A percentile compares a stretch with the other conserved stretches of the same genome.
Conservation (phyloP, 1,140 invertebrate genomes). For the Globodera ellingtonae region DNA sequence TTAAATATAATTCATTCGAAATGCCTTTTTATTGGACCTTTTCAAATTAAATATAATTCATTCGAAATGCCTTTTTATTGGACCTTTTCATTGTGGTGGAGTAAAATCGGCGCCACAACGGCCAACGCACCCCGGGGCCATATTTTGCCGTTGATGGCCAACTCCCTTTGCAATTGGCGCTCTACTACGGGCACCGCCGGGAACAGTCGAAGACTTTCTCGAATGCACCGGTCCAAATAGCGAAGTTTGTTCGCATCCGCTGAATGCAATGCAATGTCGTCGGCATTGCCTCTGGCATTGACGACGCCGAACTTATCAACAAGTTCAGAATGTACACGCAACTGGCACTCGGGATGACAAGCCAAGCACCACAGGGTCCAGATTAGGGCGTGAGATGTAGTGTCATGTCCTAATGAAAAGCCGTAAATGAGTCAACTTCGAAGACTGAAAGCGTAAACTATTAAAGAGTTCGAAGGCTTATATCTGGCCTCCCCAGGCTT, state of each 20-base stretch:
- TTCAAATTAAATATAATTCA: neutral
- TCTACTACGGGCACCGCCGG: conserved; percentile 65
- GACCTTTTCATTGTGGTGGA: conserved; percentile 75
- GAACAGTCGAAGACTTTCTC: neutral
- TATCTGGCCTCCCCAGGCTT: too few relatives aligned
- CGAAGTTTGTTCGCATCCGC: neutral
- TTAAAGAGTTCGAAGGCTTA: too few relatives aligned
- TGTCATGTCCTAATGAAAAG: conserved; percentile 44
- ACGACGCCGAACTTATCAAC: conserved; percentile 32
- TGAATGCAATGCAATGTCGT: neutral
- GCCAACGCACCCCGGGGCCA: conserved; percentile 74
- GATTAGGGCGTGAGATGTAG: conserved; percentile 38
- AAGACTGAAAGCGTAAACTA: too few relatives aligned
- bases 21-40: neutral
- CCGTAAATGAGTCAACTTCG: neutral
- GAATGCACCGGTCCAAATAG: conserved; percentile 11
- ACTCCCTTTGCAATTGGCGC: conserved; percentile 72
- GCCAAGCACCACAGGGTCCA: conserved; percentile 44
- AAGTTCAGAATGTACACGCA: conserved; percentile 40
- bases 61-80: neutral
- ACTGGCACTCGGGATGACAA: conserved; percentile 40
- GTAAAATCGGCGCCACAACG: conserved; percentile 71
- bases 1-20: too few relatives aligned
- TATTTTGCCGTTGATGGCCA: neutral
- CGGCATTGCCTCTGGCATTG: conserved; percentile 10